phyloP scores from a whole-genome alignment of 2,113 vertebrate genomes.

The Oplegnathus fasciatus region DNA sequence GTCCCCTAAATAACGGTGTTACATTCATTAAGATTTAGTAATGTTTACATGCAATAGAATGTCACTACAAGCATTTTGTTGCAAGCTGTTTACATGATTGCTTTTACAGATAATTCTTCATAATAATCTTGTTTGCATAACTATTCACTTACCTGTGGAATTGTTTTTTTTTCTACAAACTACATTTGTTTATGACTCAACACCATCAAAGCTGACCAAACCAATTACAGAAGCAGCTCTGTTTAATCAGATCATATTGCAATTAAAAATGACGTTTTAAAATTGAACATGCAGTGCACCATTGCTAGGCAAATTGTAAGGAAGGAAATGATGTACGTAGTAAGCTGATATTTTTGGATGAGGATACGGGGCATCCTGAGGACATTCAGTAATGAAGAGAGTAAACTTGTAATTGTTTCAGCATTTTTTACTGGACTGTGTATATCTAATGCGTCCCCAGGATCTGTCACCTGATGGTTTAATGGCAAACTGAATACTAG shows the following conservation, averaged over 20 bases:
- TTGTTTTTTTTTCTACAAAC: constrained; percentile 18
- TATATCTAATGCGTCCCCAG: not conserved
- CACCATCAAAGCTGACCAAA: constrained; percentile 23
- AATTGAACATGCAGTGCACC: not conserved
- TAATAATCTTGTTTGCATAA: constrained; percentile 22
- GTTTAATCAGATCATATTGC: constrained; percentile 16
- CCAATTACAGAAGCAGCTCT: constrained; percentile 22
- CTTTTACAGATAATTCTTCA: constrained; percentile 14
- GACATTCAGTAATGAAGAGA: not conserved
- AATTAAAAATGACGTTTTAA: constrained; percentile 39
- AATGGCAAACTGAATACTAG: not conserved
- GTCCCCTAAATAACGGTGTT: not conserved
- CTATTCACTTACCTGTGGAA: constrained; percentile 23
- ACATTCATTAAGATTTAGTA: constrained; percentile 11
- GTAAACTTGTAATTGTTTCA: not conserved
- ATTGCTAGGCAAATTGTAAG: constrained; percentile 2
- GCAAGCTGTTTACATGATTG: constrained; percentile 23
- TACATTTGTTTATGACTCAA: constrained; percentile 18
- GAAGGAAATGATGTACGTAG: not conserved
- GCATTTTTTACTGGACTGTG: constrained; percentile 2
- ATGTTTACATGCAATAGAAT: not conserved
- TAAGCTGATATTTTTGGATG: not conserved
- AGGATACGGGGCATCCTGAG: not conserved
- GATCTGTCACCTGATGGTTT: constrained; percentile 3
- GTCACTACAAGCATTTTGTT: constrained; percentile 4